A percentile compares a stretch with the other conserved stretches of the same genome.
Conservation (phyloP, 2,113 vertebrate species). For the Callorhinus ursinus region DNA sequence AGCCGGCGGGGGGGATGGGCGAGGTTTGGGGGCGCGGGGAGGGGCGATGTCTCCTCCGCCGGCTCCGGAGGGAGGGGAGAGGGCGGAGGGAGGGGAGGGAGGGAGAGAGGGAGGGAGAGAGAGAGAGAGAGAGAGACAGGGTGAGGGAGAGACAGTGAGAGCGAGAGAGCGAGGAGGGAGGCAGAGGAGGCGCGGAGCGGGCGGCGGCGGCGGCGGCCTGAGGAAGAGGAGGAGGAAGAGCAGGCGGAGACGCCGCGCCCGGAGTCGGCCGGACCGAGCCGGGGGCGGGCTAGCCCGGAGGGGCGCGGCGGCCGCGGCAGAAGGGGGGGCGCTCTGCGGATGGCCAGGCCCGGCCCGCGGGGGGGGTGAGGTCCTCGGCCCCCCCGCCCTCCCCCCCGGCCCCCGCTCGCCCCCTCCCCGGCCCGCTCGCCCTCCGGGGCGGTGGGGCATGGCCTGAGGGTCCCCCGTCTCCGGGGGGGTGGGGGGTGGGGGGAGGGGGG, state of each 20-base stretch:
- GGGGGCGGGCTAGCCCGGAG: conserved; percentile 59
- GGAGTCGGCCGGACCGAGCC: conserved; percentile 59
- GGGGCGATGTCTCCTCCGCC: conserved; percentile 71
- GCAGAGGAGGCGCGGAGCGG: conserved; percentile 68
- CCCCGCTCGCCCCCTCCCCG: conserved; percentile 59
- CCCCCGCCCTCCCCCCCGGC: conserved; percentile 59
- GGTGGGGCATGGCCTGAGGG: conserved; percentile 75
- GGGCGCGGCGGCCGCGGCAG: conserved; percentile 68
- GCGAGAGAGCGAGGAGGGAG: conserved; percentile 61
- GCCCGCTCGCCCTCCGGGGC: conserved; percentile 74
- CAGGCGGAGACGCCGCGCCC: conserved; percentile 56
- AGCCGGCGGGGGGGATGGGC: conserved; percentile 67
- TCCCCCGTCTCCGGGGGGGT: conserved; percentile 57
- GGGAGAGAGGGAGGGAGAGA: conserved; percentile 27
- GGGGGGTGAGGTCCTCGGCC: conserved; percentile 66
- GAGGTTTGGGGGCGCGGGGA: conserved; percentile 79
- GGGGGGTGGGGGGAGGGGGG: conserved; percentile 69
- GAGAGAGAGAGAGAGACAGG: conserved; percentile 33
- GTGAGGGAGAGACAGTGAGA: conserved; percentile 65
- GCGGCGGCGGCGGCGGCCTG: conserved; percentile 49
- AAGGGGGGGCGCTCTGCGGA: conserved; percentile 67
- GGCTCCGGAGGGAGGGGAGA: conserved; percentile 74
- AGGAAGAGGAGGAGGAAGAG: conserved; percentile 61
- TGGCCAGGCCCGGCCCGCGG: conserved; percentile 59
- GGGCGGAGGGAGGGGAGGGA: conserved; percentile 71